A percentile compares a stretch with the other conserved stretches of the same genome.
These are phyloP conservation scores for Microctonus hyperodae DNA, from an alignment of 2,888 invertebrate species.

Conservation along the genomic window DNA sequence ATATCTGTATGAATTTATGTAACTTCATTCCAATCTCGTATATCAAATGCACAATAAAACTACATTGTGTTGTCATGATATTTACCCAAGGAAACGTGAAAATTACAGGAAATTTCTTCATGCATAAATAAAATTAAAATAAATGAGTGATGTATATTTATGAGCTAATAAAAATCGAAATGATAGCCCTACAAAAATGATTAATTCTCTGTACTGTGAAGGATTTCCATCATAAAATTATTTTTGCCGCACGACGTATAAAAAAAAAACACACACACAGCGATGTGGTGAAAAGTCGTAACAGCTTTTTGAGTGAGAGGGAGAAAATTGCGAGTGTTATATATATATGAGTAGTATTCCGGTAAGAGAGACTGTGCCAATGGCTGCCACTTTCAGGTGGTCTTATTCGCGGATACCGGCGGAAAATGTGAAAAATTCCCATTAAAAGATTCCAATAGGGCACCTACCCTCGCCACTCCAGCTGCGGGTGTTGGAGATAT, in stretches of 20 bases:
- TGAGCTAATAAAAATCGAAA: background rate
- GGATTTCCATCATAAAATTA: constrained; percentile 39
- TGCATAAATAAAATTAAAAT: background rate
- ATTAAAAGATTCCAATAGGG: constrained; percentile 59
- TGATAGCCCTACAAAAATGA: constrained; percentile 1
- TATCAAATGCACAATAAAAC: too few species aligned
- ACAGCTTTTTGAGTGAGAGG: background rate
- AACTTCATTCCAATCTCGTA: too few species aligned
- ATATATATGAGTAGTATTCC: background rate
- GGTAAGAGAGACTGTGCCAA: constrained; percentile 51
- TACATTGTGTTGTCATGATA: too few species aligned
- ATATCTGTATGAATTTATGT: too few species aligned
- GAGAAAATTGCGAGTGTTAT: constrained; percentile 16
- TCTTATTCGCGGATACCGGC: constrained; percentile 55
- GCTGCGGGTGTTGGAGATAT: constrained; percentile 51
- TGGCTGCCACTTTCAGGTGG: constrained; percentile 50
- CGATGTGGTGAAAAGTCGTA: constrained; percentile 17
- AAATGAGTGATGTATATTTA: background rate
- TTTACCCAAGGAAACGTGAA: too few species aligned
- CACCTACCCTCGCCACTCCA: constrained; percentile 3
- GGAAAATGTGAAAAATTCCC: constrained; percentile 61
- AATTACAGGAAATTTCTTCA: too few species aligned
- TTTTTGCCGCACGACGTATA: constrained; percentile 23
- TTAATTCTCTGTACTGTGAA: constrained; percentile 8
- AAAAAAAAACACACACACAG: background rate